Evolutionary conservation across 2,113 vertebrate genomes (phyloP).

Genomic region (Xyliphius kryptos): DNA sequence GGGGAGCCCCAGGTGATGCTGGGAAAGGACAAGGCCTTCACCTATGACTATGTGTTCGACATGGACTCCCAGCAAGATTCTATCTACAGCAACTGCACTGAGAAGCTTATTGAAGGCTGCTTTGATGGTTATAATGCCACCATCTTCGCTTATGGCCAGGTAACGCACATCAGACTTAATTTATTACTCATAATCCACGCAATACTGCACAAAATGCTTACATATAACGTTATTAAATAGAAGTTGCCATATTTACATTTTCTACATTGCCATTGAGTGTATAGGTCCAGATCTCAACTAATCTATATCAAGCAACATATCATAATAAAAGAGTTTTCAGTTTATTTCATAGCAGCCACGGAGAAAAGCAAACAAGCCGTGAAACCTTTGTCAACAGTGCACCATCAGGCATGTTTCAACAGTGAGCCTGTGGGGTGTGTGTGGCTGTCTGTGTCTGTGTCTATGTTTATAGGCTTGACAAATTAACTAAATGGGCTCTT

Average conservation of each 20-base stretch:
- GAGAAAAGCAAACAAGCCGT: conserved; percentile 37
- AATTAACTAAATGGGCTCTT: too few species aligned
- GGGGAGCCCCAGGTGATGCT: too few species aligned
- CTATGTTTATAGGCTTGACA: neutral
- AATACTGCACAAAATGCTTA: too few species aligned
- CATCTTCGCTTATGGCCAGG: conserved; percentile 94
- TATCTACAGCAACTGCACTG: conserved; percentile 83
- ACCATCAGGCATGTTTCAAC: conserved; percentile 47
- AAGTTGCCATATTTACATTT: too few species aligned
- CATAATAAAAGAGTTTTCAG: too few species aligned
- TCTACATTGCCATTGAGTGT: too few species aligned
- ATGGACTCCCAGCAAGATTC: conserved; percentile 82
- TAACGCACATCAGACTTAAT: conserved; percentile 42
- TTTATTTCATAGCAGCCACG: conserved; percentile 33
- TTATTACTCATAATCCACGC: too few species aligned
- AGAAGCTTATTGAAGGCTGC: conserved; percentile 92
- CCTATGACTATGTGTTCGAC: conserved; percentile 91
- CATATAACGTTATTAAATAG: too few species aligned
- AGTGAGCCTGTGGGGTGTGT: conserved; percentile 10
- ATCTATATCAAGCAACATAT: too few species aligned
- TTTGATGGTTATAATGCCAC: conserved; percentile 97
- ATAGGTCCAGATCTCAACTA: too few species aligned
- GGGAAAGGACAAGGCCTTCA: too few species aligned
- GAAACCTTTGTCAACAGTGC: conserved; percentile 35
- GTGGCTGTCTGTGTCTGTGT: neutral